Conservation (phyloP, 2,797 vertebrate genomes). For the Eulemur mongoz region DNA sequence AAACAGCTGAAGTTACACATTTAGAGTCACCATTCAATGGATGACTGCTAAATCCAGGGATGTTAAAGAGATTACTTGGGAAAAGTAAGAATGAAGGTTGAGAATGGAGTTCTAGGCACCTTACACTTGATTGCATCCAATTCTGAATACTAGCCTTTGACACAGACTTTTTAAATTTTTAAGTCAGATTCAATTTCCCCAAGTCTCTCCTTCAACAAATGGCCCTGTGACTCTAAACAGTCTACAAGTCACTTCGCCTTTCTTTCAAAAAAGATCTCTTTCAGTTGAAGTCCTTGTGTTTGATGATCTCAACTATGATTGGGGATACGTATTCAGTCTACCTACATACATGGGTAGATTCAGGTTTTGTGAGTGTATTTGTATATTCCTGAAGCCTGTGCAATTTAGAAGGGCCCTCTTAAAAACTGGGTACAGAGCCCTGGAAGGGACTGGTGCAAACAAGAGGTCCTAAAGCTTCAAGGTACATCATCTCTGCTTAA, state of each 20-base stretch:
- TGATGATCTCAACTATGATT: background rate
- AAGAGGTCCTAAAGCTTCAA: background rate
- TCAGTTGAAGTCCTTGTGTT: background rate
- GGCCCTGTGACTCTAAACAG: background rate
- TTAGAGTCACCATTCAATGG: background rate
- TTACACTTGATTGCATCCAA: background rate
- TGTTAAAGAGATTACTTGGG: background rate
- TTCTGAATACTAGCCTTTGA: background rate
- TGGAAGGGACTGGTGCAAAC: background rate
- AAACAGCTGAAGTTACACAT: background rate
- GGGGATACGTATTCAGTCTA: background rate
- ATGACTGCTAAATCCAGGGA: background rate
- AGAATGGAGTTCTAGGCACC: background rate
- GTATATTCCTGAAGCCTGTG: background rate
- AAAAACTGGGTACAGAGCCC: background rate
- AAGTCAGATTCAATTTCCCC: background rate
- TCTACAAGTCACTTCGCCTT: background rate
- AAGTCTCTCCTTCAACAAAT: background rate
- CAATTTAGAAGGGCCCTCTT: background rate
- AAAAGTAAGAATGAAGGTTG: background rate
- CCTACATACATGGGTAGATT: background rate
- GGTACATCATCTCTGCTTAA: background rate
- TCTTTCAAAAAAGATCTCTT: background rate
- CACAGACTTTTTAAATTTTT: background rate
- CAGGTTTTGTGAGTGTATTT: background rate